These are phyloP conservation scores for Drosophila anceps DNA, from an alignment of 2,888 invertebrate genomes.

Conservation along the genomic window DNA sequence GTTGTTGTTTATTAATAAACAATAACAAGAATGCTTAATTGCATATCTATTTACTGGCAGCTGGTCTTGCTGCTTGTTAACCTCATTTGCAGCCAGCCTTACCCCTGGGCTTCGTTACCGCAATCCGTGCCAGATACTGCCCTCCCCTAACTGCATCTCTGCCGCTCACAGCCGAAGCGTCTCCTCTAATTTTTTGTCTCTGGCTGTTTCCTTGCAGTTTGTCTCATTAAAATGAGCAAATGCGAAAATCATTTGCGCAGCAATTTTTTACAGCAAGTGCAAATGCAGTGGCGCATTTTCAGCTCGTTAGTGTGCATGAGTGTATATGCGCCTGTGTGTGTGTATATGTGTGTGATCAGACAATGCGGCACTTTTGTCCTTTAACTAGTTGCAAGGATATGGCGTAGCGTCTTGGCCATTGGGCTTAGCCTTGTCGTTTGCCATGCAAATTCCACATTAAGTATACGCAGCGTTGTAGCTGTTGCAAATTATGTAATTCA, in stretches of 20 bases:
- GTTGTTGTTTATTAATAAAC: slow-evolving; percentile 78
- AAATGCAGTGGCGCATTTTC: slow-evolving; percentile 50
- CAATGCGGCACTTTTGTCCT: slow-evolving; percentile 76
- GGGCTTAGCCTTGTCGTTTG: slow-evolving; percentile 25
- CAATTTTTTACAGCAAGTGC: slow-evolving; percentile 35
- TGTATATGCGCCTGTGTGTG: slow-evolving; percentile 21
- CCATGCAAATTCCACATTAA: slow-evolving; percentile 63
- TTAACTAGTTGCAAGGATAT: slow-evolving; percentile 67
- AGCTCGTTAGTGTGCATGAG: slow-evolving; percentile 44
- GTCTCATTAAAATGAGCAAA: slow-evolving; percentile 69
- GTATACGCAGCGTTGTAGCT: slow-evolving; percentile 70
- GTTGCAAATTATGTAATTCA: slow-evolving; percentile 68
- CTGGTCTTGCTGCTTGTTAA: slow-evolving; percentile 54
- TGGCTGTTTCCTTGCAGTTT: slow-evolving; percentile 46
- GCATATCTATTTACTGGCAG: slow-evolving; percentile 56
- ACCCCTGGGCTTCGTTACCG: neutral
- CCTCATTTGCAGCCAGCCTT: slow-evolving; percentile 38
- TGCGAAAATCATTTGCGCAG: slow-evolving; percentile 58
- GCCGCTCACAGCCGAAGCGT: neutral
- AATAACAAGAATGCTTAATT: slow-evolving; percentile 75
- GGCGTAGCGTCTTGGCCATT: slow-evolving; percentile 40
- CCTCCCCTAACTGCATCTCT: neutral
- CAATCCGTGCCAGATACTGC: neutral
- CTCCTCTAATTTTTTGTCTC: slow-evolving; percentile 22
- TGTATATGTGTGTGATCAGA: slow-evolving; percentile 26